Conservation (phyloP, 37 sponge, comb jelly and placozoan species). For the Dysidea cf. avara region DNA sequence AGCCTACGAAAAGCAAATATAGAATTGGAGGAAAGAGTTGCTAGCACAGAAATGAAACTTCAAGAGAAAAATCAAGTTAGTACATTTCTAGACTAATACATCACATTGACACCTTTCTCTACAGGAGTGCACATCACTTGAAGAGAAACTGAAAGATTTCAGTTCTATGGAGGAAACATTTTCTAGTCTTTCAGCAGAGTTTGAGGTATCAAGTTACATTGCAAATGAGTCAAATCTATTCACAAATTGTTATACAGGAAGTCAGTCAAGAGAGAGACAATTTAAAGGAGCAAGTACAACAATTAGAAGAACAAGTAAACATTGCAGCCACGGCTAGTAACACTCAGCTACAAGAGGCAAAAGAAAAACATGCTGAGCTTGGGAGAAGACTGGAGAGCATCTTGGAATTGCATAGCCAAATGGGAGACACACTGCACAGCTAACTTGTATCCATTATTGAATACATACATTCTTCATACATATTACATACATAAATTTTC, state of each 20-base stretch:
- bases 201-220: background rate
- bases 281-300: constrained; percentile 5
- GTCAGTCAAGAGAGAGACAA: constrained; percentile 22
- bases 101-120: background rate
- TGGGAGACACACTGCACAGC: background rate
- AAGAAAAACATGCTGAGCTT: constrained; percentile 6
- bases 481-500: no score
- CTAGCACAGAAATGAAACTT: background rate
- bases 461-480: no score
- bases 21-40: background rate
- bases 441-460: no score
- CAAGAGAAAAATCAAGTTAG: background rate
- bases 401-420: constrained; percentile 14
- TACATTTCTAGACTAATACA: background rate
- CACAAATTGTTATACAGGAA: background rate
- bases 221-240: background rate
- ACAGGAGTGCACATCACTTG: constrained; percentile 13
- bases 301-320: constrained; percentile 47
- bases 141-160: constrained; percentile 5
- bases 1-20: background rate
- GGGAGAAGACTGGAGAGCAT: constrained; percentile 29
- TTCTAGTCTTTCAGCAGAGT: background rate
- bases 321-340: constrained; percentile 27
- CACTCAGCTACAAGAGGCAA: constrained; percentile 12
- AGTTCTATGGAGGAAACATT: background rate